Evolutionary conservation across 2,113 vertebrate species (phyloP), one percentile per base, ranked within the genome.

Genomic region (Perca schrenkii): DNA sequence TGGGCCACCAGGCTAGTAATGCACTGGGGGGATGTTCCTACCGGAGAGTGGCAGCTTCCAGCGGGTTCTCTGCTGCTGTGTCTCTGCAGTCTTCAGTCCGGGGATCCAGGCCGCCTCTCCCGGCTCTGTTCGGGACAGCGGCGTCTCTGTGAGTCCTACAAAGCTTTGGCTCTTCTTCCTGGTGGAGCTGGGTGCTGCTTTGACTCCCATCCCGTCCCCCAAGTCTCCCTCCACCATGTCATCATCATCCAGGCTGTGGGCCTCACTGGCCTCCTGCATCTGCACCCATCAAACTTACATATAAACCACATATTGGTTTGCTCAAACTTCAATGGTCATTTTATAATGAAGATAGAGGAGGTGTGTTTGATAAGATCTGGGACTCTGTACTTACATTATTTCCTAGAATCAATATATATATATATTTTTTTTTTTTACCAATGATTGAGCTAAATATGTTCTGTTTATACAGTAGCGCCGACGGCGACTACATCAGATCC

Each of bases 221-320:
- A 99, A 88, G 70, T 99, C 97, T 21, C 97, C 97, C 1, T 94
- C 91, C 0, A 86, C 76, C 97, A 98, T 96, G 82, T 99, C 97
- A 87, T 98, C 97, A 87, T 98, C 97, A 0, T 97, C 96, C 43
- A 74, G 57, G 60, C 52, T 66, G 63, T n/a, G 11, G 25, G 56
- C 57, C 53, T 69, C 70, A 13, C 25, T 40, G 49, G 31, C 25
- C 60, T 60, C 60, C 1, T 93, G 88, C 93, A 94, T 95, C 64
- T 79, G 76, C 58, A 57, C 22, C 25, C 46, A 49, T 52, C n/a
- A 46, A 56, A 56, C 16, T 28, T 2, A 63, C 47, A 36, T 47
- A 43, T 43, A 62, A 68, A 31, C 17, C 61, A 69, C 2, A 65
- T 19, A 40, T 1, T 5, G 31, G n/a, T 58, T 36, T 5, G 14